These are phyloP conservation scores for Balaenoptera acutorostrata DNA, from an alignment of 2,113 vertebrate species.

Conservation along the genomic window DNA sequence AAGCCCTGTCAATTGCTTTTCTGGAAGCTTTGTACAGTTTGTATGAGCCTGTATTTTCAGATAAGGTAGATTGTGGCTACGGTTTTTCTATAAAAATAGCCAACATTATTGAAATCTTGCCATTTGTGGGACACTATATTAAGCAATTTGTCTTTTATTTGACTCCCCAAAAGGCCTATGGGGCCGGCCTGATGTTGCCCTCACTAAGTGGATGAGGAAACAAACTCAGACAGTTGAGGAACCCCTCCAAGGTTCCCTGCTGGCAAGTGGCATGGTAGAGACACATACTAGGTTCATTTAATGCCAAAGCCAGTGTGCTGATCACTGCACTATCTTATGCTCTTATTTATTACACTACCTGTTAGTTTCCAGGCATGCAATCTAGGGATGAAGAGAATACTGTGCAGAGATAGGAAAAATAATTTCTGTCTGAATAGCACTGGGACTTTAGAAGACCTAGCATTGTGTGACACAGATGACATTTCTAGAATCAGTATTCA, in stretches of 20 bases:
- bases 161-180: not conserved
- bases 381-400: not conserved
- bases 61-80: not conserved
- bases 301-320: not conserved
- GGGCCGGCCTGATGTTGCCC: accelerated
- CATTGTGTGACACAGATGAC: not conserved
- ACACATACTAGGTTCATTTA: not conserved
- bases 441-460: not conserved
- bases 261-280: not conserved
- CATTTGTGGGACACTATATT: not conserved
- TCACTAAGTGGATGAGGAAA: not conserved
- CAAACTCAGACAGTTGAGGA: not conserved
- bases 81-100: not conserved
- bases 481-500: not conserved
- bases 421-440: not conserved
- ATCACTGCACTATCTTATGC: not conserved
- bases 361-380: not conserved
- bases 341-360: not conserved
- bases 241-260: not conserved
- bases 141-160: not conserved
- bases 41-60: not conserved
- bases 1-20: not conserved
- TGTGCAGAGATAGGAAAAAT: not conserved
- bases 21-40: not conserved
- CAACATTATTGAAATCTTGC: not conserved